Conservation (phyloP, 2,797 vertebrate species). For the Eurystomus glaucurus region DNA sequence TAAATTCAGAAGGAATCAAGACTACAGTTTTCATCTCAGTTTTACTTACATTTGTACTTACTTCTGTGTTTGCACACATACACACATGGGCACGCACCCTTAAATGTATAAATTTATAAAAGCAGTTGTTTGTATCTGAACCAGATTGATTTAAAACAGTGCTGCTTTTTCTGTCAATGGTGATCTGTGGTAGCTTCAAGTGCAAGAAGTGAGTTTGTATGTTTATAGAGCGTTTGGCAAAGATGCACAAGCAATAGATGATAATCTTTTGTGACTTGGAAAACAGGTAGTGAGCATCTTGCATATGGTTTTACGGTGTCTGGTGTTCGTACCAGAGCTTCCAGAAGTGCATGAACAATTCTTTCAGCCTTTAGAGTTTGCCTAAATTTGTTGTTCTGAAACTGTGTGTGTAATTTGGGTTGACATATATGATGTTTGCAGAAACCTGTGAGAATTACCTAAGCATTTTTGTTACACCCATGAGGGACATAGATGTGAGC, state of each 20-base stretch:
- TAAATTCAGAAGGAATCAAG: background rate
- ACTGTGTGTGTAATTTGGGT: background rate
- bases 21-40: background rate
- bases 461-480: background rate
- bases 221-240: background rate
- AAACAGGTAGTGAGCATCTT: background rate
- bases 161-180: background rate
- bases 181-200: background rate
- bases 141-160: background rate
- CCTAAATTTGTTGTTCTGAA: background rate
- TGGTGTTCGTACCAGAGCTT: background rate
- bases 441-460: slow-evolving; percentile 17
- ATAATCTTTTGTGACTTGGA: background rate
- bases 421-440: background rate
- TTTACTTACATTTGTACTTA: background rate
- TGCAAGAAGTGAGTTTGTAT: background rate
- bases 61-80: background rate
- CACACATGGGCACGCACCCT: too few relatives aligned
- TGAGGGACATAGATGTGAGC: background rate
- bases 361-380: background rate
- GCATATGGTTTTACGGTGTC: background rate
- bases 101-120: background rate
- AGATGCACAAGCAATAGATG: background rate
- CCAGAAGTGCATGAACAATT: background rate
- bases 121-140: background rate